These are phyloP conservation scores for Alligator sinensis DNA, from an alignment of 2,113 vertebrate genomes.

Conservation along the genomic window DNA sequence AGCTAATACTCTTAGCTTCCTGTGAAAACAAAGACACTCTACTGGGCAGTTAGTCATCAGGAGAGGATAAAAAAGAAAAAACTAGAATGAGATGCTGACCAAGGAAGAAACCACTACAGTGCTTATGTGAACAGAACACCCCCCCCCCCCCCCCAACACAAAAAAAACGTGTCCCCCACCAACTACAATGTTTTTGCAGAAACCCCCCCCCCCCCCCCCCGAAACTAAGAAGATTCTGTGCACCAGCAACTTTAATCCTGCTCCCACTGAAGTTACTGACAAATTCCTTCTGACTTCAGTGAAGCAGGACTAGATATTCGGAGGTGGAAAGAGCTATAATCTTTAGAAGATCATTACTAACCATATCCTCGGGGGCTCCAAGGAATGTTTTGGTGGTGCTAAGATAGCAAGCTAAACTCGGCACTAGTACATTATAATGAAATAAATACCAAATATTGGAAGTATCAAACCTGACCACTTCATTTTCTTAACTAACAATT, in stretches of 20 bases:
- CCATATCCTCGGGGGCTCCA: not conserved
- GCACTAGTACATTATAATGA: not conserved
- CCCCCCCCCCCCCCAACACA: too few species aligned
- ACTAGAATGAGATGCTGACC: not conserved
- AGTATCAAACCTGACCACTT: not conserved
- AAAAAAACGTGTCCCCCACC: too few species aligned
- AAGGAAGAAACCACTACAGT: not conserved
- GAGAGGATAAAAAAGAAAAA: not conserved
- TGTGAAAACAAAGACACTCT: not conserved
- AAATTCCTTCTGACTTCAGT: conserved; percentile 28
- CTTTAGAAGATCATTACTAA: not conserved
- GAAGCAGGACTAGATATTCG: not conserved
- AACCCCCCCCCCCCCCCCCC: too few species aligned
- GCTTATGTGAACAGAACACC: conserved; percentile 44
- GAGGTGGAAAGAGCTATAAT: not conserved
- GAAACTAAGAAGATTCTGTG: not conserved
- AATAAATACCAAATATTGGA: not conserved
- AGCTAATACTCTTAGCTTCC: not conserved
- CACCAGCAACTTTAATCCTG: conserved; percentile 16
- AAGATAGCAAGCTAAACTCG: not conserved
- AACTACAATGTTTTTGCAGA: conserved; percentile 7
- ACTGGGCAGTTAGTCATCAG: not conserved
- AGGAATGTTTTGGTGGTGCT: not conserved
- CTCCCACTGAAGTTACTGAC: not conserved
- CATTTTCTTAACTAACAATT: not conserved